Conservation (phyloP, 2,113 vertebrate genomes). For the Hystrix brachyura region DNA sequence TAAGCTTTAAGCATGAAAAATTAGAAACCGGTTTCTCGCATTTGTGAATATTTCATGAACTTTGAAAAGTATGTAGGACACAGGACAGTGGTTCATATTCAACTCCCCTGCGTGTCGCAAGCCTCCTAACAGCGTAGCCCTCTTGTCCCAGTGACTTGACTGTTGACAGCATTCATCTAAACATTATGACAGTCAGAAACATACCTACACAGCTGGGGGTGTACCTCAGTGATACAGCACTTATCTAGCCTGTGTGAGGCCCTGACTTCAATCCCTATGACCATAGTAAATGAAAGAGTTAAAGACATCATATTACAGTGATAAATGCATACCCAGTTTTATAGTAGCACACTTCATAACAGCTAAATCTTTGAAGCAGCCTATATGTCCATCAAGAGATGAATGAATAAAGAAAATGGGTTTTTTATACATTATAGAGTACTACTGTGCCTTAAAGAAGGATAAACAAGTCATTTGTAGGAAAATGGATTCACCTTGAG, state of each 20-base stretch:
- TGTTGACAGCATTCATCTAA: neutral
- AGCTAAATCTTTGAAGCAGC: neutral
- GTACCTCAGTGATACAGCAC: neutral
- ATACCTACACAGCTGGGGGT: neutral
- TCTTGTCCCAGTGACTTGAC: neutral
- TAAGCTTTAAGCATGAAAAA: conserved; percentile 4
- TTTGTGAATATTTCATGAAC: neutral
- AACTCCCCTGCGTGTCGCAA: neutral
- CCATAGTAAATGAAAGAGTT: neutral
- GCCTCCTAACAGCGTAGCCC: neutral
- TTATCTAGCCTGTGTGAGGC: neutral
- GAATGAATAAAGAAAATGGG: neutral
- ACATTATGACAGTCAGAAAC: conserved; percentile 10
- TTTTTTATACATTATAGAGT: neutral
- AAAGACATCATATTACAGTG: neutral
- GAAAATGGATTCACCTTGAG: neutral
- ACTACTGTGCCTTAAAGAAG: neutral
- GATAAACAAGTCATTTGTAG: neutral
- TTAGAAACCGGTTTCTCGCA: neutral
- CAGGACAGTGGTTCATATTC: neutral
- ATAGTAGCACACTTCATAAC: neutral
- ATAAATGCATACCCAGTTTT: neutral
- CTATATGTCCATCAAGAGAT: neutral
- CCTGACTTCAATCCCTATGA: neutral
- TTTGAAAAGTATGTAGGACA: neutral